A percentile compares a stretch with the other conserved stretches of the same genome.
phyloP scores from a whole-genome alignment of 2,797 vertebrate genomes.

The Pantherophis alleghaniensis region DNA sequence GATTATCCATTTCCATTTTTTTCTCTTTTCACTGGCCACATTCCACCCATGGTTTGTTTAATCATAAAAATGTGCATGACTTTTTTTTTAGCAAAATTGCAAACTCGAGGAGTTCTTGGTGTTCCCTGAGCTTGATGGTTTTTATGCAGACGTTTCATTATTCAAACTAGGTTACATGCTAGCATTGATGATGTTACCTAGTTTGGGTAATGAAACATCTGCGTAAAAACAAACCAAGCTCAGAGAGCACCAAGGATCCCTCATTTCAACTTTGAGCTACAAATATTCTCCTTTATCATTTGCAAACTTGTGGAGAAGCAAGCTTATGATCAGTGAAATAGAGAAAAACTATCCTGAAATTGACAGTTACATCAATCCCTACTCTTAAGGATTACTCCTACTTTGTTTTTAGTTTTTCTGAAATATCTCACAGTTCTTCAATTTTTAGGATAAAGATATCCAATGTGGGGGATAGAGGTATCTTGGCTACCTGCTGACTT shows the following conservation, averaged over 20 bases:
- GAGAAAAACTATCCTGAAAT: background rate
- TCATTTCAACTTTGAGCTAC: background rate
- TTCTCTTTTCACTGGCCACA: background rate
- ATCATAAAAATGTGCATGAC: background rate
- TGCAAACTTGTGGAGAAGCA: background rate
- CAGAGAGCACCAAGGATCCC: background rate
- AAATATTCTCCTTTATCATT: background rate
- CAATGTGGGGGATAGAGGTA: background rate
- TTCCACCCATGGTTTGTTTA: background rate
- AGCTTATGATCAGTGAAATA: background rate
- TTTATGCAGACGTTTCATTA: background rate
- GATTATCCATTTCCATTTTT: background rate
- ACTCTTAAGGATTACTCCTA: background rate
- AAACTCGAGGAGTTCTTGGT: background rate
- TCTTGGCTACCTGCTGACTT: background rate
- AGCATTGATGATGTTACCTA: background rate
- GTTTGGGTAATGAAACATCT: background rate
- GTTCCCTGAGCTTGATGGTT: background rate
- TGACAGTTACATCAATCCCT: background rate
- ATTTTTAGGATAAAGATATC: background rate
- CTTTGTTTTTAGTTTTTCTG: background rate
- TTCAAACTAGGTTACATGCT: background rate
- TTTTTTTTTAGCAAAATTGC: background rate
- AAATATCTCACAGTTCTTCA: background rate
- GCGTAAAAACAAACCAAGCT: background rate